Percentiles rank a stretch among this genome's conserved stretches.
phyloP scores from a whole-genome alignment of 2,797 vertebrate genomes.

The Schizopygopsis malacanthus region DNA sequence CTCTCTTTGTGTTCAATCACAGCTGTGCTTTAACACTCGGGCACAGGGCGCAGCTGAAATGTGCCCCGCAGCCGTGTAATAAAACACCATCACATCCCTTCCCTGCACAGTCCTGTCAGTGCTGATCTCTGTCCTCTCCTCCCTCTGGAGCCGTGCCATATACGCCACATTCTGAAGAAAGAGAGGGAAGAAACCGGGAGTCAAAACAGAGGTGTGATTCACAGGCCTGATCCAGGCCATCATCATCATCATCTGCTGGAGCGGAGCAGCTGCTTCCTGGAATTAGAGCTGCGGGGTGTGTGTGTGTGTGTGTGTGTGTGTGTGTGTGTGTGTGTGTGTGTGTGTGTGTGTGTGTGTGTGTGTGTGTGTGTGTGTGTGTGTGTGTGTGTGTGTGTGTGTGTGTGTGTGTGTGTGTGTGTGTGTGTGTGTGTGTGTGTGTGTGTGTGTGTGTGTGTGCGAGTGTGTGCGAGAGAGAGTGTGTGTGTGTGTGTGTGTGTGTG shows the following conservation, averaged over 20 bases:
- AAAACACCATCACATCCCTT: slow-evolving; percentile 60
- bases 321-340: slow-evolving; percentile 38
- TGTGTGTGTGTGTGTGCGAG: too few relatives aligned
- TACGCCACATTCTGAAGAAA: slow-evolving; percentile 62
- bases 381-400: too few relatives aligned
- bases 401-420: too few relatives aligned
- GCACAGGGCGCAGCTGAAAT: slow-evolving; percentile 75
- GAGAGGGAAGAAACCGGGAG: slow-evolving; percentile 76
- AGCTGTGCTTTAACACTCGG: slow-evolving; percentile 77
- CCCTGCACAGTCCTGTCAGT: slow-evolving; percentile 1
- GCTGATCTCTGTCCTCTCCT: slow-evolving; percentile 61
- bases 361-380: slow-evolving; percentile 36
- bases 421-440: too few relatives aligned
- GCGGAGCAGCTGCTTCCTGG: slow-evolving; percentile 81
- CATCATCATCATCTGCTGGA: slow-evolving; percentile 74
- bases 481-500: too few relatives aligned
- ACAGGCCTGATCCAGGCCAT: slow-evolving; percentile 79
- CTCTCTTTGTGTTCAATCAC: slow-evolving; percentile 55
- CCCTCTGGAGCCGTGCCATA: slow-evolving; percentile 45
- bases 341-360: neutral
- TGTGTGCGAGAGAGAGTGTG: slow-evolving; percentile 9
- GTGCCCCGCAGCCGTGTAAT: slow-evolving; percentile 73
- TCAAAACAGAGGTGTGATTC: slow-evolving; percentile 77
- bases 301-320: slow-evolving; percentile 51
- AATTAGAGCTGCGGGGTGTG: slow-evolving; percentile 58